A percentile compares a stretch with the other conserved stretches of the same genome.
These are phyloP conservation scores for Uloborus plumipes DNA, from an alignment of 2,888 invertebrate genomes.

Conservation along the genomic window DNA sequence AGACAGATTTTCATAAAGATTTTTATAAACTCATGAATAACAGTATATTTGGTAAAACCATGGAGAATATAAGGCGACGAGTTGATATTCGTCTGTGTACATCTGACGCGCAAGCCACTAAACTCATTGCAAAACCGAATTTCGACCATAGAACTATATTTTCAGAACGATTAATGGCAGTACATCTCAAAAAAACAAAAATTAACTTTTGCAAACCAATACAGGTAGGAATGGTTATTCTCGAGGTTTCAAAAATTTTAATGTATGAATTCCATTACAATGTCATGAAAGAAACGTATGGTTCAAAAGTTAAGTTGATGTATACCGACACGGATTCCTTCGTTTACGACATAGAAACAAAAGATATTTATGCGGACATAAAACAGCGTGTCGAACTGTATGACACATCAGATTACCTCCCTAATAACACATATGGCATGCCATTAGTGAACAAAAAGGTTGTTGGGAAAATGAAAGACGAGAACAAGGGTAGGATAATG, in stretches of 20 bases:
- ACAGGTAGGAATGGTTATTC: slow-evolving; percentile 66
- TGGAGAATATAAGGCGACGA: slow-evolving; percentile 69
- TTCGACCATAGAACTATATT: slow-evolving; percentile 48
- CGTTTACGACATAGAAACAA: slow-evolving; percentile 65
- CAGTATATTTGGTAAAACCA: slow-evolving; percentile 70
- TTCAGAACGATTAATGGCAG: slow-evolving; percentile 1
- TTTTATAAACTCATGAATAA: slow-evolving; percentile 70
- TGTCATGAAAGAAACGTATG: slow-evolving; percentile 56
- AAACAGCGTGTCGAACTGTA: background rate
- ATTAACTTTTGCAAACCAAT: slow-evolving; percentile 64
- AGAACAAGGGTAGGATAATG: no score
- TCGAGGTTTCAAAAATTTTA: slow-evolving; percentile 68
- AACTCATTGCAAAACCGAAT: slow-evolving; percentile 33
- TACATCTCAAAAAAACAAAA: slow-evolving; percentile 42
- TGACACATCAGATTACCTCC: slow-evolving; percentile 15
- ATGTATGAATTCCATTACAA: slow-evolving; percentile 68
- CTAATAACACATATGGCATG: background rate
- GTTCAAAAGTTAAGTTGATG: slow-evolving; percentile 63
- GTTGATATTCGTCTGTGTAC: slow-evolving; percentile 67
- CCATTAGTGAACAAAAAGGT: slow-evolving; percentile 19
- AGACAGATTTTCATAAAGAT: slow-evolving; percentile 70
- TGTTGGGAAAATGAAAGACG: background rate
- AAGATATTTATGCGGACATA: slow-evolving; percentile 21
- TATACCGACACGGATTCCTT: slow-evolving; percentile 69
- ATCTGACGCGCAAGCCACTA: slow-evolving; percentile 4